Evolutionary conservation across 37 sponge, comb jelly and placozoan genomes (phyloP).

Genomic region (Corticium candelabrum): DNA sequence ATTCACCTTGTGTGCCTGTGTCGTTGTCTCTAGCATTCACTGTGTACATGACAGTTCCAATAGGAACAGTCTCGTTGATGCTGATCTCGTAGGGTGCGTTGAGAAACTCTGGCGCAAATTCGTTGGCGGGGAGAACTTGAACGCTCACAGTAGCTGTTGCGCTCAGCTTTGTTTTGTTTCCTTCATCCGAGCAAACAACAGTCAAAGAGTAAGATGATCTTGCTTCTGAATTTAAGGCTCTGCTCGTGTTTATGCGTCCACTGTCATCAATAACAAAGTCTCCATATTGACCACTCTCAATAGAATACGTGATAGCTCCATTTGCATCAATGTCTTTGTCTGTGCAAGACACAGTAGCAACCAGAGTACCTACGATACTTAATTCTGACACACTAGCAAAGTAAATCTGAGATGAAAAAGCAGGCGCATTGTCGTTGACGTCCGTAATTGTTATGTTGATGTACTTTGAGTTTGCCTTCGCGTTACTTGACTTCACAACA

Average conservation of each 20-base stretch:
- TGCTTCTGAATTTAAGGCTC: not conserved
- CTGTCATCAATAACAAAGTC: not conserved
- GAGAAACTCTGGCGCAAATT: not conserved
- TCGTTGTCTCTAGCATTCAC: slow-evolving; percentile 50
- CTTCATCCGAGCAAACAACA: not conserved
- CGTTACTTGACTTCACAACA: not conserved
- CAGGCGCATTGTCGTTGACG: slow-evolving; percentile 56
- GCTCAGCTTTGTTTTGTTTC: not conserved
- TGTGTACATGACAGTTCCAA: slow-evolving; percentile 11
- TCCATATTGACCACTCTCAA: not conserved
- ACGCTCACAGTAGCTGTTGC: not conserved
- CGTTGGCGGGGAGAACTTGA: not conserved
- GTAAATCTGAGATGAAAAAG: slow-evolving; percentile 16
- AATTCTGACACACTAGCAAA: slow-evolving; percentile 26
- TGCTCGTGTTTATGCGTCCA: not conserved
- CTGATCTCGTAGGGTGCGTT: slow-evolving; percentile 17
- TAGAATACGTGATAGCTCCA: slow-evolving; percentile 29
- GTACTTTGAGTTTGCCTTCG: not conserved
- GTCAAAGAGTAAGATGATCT: not conserved
- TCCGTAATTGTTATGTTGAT: slow-evolving; percentile 35
- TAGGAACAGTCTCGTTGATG: slow-evolving; percentile 17
- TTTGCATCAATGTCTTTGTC: slow-evolving; percentile 44
- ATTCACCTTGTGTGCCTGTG: slow-evolving; percentile 8
- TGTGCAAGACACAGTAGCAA: slow-evolving; percentile 35
- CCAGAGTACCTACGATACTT: not conserved